phyloP scores from a whole-genome alignment of 1,140 invertebrate species.

The Cherax destructor region DNA sequence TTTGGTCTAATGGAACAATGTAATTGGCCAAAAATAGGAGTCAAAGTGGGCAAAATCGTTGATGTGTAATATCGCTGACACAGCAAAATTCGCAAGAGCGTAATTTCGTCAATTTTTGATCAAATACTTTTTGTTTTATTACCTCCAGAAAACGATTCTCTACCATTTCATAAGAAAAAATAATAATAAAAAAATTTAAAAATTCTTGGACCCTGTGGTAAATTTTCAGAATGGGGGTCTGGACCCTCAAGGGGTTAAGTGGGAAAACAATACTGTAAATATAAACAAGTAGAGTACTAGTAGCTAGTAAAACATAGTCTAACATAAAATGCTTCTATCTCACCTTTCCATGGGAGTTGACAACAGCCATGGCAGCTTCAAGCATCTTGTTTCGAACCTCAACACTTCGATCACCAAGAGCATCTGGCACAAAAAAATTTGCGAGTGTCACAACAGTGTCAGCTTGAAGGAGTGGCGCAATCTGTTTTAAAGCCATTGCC shows the following conservation, averaged over 20 bases:
- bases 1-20: no score
- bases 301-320: not conserved
- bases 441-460: conserved; percentile 67
- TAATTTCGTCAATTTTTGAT: no score
- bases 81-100: no score
- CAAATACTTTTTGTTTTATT: no score
- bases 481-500: conserved; percentile 83
- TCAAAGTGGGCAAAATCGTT: no score
- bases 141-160: not conserved
- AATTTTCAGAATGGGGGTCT: no score
- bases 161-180: not conserved
- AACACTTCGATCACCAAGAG: conserved; percentile 89
- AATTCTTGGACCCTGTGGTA: no score
- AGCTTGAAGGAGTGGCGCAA: conserved; percentile 61
- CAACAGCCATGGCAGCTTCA: conserved; percentile 91
- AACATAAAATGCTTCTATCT: not conserved
- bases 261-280: no score
- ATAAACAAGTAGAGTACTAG: no score
- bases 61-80: no score
- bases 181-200: not conserved
- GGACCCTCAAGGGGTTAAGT: no score
- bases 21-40: no score
- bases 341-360: conserved; percentile 94
- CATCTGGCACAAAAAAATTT: conserved; percentile 87
- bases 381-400: conserved; percentile 93